These are phyloP conservation scores for Galendromus occidentalis DNA, from an alignment of 1,140 invertebrate species.

Conservation along the genomic window DNA sequence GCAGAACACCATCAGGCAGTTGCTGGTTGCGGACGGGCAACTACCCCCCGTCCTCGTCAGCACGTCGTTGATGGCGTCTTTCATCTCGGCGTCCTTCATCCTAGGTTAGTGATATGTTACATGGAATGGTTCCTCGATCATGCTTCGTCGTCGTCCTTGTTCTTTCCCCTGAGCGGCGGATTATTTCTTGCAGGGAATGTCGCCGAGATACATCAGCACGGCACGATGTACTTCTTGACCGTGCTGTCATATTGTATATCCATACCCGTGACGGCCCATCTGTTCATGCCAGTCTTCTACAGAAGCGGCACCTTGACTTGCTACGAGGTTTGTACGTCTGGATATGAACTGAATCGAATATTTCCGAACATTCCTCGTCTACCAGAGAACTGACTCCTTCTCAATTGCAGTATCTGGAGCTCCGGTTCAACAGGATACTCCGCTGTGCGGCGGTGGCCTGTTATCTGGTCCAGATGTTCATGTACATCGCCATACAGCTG, in stretches of 20 bases:
- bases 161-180: not conserved
- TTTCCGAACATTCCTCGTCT: slow-evolving; percentile 21
- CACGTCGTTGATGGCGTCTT: slow-evolving; percentile 25
- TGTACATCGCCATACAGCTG: slow-evolving; percentile 79
- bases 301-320: slow-evolving; percentile 60
- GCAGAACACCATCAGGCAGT: slow-evolving; percentile 50
- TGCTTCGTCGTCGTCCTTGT: not conserved
- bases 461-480: slow-evolving; percentile 56
- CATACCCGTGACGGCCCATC: slow-evolving; percentile 52
- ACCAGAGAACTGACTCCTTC: slow-evolving; percentile 2
- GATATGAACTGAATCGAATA: not conserved
- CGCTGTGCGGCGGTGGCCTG: slow-evolving; percentile 49
- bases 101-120: slow-evolving; percentile 21
- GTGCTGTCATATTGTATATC: slow-evolving; percentile 58
- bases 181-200: slow-evolving; percentile 21
- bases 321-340: slow-evolving; percentile 48
- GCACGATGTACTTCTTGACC: slow-evolving; percentile 60
- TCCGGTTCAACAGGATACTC: slow-evolving; percentile 46
- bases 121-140: not conserved
- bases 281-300: slow-evolving; percentile 74
- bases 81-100: slow-evolving; percentile 30
- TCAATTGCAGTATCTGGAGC: slow-evolving; percentile 52
- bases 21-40: slow-evolving; percentile 41
- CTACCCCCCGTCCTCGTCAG: slow-evolving; percentile 25
- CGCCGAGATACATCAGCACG: slow-evolving; percentile 59